Percentiles rank a stretch among this genome's conserved stretches.
Evolutionary conservation across 2,797 vertebrate species (phyloP).

Genomic region (Mormyrops attenuatus): DNA sequence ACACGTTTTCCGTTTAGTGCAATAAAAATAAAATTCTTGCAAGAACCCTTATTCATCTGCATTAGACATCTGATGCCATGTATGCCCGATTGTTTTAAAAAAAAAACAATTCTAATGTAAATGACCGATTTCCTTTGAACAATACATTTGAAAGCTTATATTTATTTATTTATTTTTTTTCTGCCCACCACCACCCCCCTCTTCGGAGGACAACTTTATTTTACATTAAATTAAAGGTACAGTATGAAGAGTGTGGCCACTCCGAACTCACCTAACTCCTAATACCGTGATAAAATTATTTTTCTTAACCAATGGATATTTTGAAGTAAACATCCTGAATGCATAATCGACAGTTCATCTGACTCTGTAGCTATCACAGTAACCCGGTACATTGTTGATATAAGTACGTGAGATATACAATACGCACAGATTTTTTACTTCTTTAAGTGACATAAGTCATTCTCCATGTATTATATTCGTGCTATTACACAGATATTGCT

Average conservation of each 20-base stretch:
- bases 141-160: neutral
- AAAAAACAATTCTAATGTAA: neutral
- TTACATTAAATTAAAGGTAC: too few species aligned
- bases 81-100: neutral
- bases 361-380: neutral
- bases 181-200: too few species aligned
- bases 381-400: neutral
- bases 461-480: slow-evolving; percentile 37
- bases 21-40: neutral
- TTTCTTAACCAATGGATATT: neutral
- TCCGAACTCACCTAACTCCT: too few species aligned
- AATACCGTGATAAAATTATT: neutral
- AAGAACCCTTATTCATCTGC: neutral
- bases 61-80: neutral
- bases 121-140: neutral
- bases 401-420: neutral
- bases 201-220: too few species aligned
- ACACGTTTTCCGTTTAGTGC: neutral
- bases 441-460: slow-evolving; percentile 6
- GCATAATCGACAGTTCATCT: neutral
- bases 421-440: slow-evolving; percentile 7
- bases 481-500: slow-evolving; percentile 43
- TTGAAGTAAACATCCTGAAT: slow-evolving; percentile 1
- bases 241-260: too few species aligned
- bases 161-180: neutral